Evolutionary conservation across 2,113 vertebrate species (phyloP).

Genomic region (Micronycteris hirsuta): DNA sequence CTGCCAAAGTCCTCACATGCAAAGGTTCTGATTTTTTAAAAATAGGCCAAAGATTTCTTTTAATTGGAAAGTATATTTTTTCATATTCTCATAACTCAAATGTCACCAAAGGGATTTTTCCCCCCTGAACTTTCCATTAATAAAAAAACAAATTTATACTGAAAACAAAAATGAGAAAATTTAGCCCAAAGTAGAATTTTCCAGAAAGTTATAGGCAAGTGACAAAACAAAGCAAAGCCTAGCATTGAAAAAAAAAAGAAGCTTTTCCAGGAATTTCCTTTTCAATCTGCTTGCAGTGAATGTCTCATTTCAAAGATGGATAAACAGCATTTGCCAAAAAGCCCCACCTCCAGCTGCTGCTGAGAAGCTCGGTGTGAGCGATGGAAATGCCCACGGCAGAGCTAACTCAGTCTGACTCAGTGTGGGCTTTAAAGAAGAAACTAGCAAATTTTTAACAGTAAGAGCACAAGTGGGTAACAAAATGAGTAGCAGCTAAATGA

Average conservation of each 20-base stretch:
- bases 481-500: conserved; percentile 24
- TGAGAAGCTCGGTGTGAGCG: not conserved
- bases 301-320: conserved; percentile 56
- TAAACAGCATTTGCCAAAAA: conserved; percentile 54
- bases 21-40: not conserved
- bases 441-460: conserved; percentile 1
- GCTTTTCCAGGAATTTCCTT: conserved; percentile 64
- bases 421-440: conserved; percentile 37
- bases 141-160: conserved; percentile 37
- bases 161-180: conserved; percentile 64
- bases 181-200: conserved; percentile 43
- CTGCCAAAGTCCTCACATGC: not conserved
- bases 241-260: conserved; percentile 30
- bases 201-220: conserved; percentile 61
- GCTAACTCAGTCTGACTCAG: conserved; percentile 64
- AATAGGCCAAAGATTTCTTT: not conserved
- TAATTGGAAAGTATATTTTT: conserved; percentile 1
- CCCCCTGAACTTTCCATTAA: conserved; percentile 54
- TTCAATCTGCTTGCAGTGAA: not conserved
- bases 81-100: conserved; percentile 34
- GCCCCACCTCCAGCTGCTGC: conserved; percentile 12
- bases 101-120: conserved; percentile 41
- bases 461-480: not conserved
- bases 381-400: conserved; percentile 57
- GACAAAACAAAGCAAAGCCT: not conserved